phyloP scores from a whole-genome alignment of 2,797 vertebrate genomes.

The Gymnocypris eckloni region DNA sequence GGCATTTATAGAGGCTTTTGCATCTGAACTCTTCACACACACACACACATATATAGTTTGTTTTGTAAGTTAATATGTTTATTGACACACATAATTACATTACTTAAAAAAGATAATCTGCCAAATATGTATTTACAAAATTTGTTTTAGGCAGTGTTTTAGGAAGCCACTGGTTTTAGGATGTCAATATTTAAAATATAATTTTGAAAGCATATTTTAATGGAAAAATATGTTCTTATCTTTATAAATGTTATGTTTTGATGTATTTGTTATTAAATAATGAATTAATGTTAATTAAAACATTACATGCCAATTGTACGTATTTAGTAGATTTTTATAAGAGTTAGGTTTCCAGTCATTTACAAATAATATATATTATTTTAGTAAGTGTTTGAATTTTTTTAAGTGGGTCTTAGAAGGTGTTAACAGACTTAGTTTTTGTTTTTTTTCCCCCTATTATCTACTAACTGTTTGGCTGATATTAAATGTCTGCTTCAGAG shows the following conservation, averaged over 20 bases:
- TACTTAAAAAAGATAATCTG: too few relatives aligned
- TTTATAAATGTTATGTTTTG: not conserved
- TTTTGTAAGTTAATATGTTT: too few relatives aligned
- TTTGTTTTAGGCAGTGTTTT: not conserved
- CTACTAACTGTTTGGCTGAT: slow-evolving; percentile 7
- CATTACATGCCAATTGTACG: not conserved
- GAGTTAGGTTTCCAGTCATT: not conserved
- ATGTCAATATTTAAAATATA: not conserved
- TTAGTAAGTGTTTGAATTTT: not conserved
- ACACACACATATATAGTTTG: too few relatives aligned
- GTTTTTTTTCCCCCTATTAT: not conserved
- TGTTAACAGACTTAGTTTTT: not conserved
- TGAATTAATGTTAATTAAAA: not conserved
- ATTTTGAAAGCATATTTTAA: not conserved
- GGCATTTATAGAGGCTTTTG: too few relatives aligned
- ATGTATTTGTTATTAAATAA: not conserved
- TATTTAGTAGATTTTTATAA: not conserved
- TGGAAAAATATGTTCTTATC: too few relatives aligned
- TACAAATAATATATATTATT: not conserved
- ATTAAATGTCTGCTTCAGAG: slow-evolving; percentile 48
- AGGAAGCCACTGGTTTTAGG: not conserved
- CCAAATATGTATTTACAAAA: not conserved
- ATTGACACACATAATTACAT: too few relatives aligned
- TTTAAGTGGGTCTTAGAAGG: not conserved
- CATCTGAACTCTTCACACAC: too few relatives aligned